phyloP scores from a whole-genome alignment of 2,888 invertebrate genomes.

The Litoditis marina region DNA sequence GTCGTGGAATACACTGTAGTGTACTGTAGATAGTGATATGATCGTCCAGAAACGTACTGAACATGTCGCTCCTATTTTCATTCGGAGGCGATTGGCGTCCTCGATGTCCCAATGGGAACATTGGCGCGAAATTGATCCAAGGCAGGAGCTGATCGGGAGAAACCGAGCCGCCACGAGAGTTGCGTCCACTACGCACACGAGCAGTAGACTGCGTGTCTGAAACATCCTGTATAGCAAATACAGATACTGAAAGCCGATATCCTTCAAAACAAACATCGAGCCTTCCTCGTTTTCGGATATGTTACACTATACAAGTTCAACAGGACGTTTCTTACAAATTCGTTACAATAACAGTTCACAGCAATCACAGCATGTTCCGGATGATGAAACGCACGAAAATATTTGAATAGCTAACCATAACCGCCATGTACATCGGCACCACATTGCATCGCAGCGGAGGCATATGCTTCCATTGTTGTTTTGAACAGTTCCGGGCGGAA shows the following conservation, averaged over 20 bases:
- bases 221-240: too few relatives aligned
- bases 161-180: background rate
- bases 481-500: constrained; percentile 11
- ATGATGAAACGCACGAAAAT: background rate
- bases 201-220: background rate
- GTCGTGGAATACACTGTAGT: too few relatives aligned
- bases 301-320: too few relatives aligned
- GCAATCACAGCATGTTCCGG: background rate
- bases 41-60: background rate
- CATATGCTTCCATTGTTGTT: background rate
- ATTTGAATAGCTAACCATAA: background rate
- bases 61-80: too few relatives aligned
- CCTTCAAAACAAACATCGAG: too few relatives aligned
- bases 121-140: constrained; percentile 14
- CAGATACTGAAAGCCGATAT: too few relatives aligned
- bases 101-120: constrained; percentile 11
- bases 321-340: too few relatives aligned
- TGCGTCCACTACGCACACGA: background rate
- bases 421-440: background rate
- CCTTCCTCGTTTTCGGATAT: too few relatives aligned
- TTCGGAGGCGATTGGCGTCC: too few relatives aligned
- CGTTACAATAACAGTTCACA: background rate
- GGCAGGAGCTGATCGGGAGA: constrained; percentile 3
- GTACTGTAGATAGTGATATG: background rate
- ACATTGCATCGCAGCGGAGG: background rate